Conservation (phyloP, 1,140 invertebrate genomes). For the Uloborus diversus region DNA sequence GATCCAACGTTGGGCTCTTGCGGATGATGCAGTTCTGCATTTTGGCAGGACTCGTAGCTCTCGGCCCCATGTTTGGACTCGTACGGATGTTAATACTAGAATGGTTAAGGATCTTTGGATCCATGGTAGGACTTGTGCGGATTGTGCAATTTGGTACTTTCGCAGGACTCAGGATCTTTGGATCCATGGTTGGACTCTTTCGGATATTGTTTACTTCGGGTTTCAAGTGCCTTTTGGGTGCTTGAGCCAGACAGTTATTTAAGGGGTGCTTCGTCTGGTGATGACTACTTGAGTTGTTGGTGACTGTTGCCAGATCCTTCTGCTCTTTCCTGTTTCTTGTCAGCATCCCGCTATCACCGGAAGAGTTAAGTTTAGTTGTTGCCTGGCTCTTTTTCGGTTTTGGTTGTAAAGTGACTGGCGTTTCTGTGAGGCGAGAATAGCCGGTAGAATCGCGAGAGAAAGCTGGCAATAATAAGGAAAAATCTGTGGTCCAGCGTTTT, state of each 20-base stretch:
- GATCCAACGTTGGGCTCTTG: not conserved
- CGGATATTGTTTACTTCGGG: not conserved
- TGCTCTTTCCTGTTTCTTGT: too few species aligned
- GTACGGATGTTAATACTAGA: too few species aligned
- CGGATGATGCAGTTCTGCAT: not conserved
- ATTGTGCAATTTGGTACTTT: not conserved
- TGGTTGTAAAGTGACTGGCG: conserved; percentile 34
- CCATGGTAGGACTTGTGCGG: conserved; percentile 6
- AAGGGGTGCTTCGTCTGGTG: not conserved
- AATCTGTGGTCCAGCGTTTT: conserved; percentile 38
- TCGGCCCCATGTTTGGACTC: not conserved
- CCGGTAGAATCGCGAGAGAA: conserved; percentile 18
- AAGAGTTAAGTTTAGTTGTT: not conserved
- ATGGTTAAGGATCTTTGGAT: not conserved
- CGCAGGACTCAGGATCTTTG: not conserved
- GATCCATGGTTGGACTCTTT: conserved; percentile 17
- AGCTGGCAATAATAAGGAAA: conserved; percentile 22
- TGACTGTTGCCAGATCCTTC: too few species aligned
- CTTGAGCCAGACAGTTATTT: not conserved
- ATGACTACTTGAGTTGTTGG: not conserved
- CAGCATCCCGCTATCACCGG: too few species aligned
- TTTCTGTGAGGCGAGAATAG: conserved; percentile 33
- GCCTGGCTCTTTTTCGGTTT: not conserved
- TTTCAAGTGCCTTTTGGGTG: not conserved
- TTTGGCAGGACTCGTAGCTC: not conserved